Percentiles rank a stretch among this genome's conserved stretches.
Evolutionary conservation across 2,888 invertebrate species (phyloP).

Genomic region (Himalopsyche anomala): DNA sequence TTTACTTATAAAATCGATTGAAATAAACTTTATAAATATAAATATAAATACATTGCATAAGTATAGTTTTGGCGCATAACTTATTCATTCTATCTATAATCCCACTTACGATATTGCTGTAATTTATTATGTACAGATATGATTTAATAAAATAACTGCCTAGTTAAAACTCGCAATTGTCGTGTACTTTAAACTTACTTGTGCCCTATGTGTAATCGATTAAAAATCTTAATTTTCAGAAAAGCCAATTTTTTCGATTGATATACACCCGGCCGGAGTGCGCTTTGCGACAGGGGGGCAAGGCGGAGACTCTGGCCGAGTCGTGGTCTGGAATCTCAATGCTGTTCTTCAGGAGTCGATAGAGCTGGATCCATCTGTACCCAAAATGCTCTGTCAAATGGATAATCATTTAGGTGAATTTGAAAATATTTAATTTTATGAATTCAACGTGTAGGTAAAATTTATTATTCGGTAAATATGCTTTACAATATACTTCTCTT

Average conservation of each 20-base stretch:
- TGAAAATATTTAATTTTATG: background rate
- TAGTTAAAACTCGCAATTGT: slow-evolving; percentile 45
- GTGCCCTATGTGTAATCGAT: background rate
- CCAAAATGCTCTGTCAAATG: slow-evolving; percentile 96
- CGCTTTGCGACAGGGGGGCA: slow-evolving; percentile 97
- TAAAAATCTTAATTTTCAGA: slow-evolving; percentile 76
- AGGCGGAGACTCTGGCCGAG: slow-evolving; percentile 92
- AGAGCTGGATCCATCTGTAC: slow-evolving; percentile 88
- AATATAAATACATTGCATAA: too few relatives aligned
- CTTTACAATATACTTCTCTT: too few relatives aligned
- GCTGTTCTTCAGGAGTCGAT: slow-evolving; percentile 88
- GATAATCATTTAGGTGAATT: slow-evolving; percentile 94
- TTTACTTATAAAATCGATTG: too few relatives aligned
- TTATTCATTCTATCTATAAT: too few relatives aligned
- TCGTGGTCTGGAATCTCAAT: slow-evolving; percentile 96
- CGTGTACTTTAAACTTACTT: slow-evolving; percentile 15
- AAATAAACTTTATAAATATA: too few relatives aligned
- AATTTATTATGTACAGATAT: too few relatives aligned
- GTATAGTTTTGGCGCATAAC: too few relatives aligned
- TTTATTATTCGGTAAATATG: too few relatives aligned
- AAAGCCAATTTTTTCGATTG: slow-evolving; percentile 96
- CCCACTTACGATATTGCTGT: too few relatives aligned
- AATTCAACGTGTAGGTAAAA: background rate
- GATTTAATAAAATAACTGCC: slow-evolving; percentile 59
- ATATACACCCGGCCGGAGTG: slow-evolving; percentile 97